A percentile compares a stretch with the other conserved stretches of the same genome.
These are phyloP conservation scores for Cyprinodon diabolis DNA, from an alignment of 2,797 vertebrate species.

Conservation along the genomic window DNA sequence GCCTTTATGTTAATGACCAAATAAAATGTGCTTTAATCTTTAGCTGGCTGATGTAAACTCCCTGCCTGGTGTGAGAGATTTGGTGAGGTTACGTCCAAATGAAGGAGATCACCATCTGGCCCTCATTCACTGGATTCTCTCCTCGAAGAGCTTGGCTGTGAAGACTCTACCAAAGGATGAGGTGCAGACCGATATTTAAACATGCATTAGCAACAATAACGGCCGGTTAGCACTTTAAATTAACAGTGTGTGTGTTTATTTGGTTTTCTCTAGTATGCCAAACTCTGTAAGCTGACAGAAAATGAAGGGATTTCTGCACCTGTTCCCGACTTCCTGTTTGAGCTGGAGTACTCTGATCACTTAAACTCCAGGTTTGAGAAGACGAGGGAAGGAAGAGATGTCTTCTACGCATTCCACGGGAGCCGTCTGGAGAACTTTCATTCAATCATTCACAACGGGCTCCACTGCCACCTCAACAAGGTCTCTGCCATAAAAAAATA, in stretches of 20 bases:
- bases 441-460: conserved; percentile 95
- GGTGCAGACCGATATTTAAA: conserved; percentile 63
- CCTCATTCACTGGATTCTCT: conserved; percentile 92
- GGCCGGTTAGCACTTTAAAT: too few relatives aligned
- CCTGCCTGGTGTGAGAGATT: conserved; percentile 88
- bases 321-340: conserved; percentile 93
- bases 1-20: not conserved
- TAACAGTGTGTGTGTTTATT: not conserved
- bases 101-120: conserved; percentile 83
- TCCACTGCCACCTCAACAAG: conserved; percentile 93
- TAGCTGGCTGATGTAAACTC: conserved; percentile 88
- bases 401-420: conserved; percentile 96
- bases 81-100: conserved; percentile 82
- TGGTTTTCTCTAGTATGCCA: conserved; percentile 81
- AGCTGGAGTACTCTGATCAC: conserved; percentile 89
- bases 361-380: conserved; percentile 90
- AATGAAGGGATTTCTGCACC: conserved; percentile 80
- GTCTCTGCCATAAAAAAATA: conserved; percentile 29
- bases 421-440: conserved; percentile 98
- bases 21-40: conserved; percentile 8
- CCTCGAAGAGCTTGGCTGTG: conserved; percentile 89
- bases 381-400: conserved; percentile 85
- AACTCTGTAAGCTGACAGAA: conserved; percentile 87
- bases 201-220: not conserved
- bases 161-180: conserved; percentile 90